A percentile compares a stretch with the other conserved stretches of the same genome.
These are phyloP conservation scores for Orgyia antiqua DNA, from an alignment of 2,888 invertebrate genomes.

Conservation along the genomic window DNA sequence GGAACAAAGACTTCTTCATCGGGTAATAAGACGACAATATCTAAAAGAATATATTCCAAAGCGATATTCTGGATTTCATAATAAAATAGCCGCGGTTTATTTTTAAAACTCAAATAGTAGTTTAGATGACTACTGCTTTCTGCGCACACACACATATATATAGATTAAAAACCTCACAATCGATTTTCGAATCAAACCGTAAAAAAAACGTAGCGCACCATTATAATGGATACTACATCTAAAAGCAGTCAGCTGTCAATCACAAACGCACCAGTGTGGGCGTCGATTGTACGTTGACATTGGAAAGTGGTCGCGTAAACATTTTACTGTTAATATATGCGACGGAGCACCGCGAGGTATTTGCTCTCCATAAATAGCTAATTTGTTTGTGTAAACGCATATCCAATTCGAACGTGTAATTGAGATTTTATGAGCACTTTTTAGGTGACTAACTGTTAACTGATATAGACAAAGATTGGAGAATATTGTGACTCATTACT, in stretches of 20 bases:
- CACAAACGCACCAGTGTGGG: slow-evolving; percentile 47
- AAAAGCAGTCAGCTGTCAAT: slow-evolving; percentile 52
- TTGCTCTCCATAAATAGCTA: slow-evolving; percentile 9
- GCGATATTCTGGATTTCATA: no score
- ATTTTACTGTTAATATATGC: slow-evolving; percentile 40
- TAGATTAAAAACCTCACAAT: no score
- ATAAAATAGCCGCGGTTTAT: no score
- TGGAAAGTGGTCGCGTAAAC: slow-evolving; percentile 54
- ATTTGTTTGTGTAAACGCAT: slow-evolving; percentile 8
- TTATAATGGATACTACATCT: slow-evolving; percentile 35
- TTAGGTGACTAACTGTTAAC: slow-evolving; percentile 1
- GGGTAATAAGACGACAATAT: no score
- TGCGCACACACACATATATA: no score
- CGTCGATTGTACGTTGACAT: slow-evolving; percentile 53
- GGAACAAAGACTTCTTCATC: no score
- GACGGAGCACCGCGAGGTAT: slow-evolving; percentile 3
- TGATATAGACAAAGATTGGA: no score
- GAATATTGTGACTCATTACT: no score
- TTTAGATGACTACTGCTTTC: no score
- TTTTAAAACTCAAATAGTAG: no score
- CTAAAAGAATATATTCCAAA: no score
- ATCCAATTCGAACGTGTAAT: slow-evolving; percentile 3
- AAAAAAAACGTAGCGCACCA: slow-evolving; percentile 15
- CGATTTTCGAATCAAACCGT: no score
- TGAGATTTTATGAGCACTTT: slow-evolving; percentile 3